Conservation (phyloP, 2,888 invertebrate genomes). For the Zonitis immaculata region DNA sequence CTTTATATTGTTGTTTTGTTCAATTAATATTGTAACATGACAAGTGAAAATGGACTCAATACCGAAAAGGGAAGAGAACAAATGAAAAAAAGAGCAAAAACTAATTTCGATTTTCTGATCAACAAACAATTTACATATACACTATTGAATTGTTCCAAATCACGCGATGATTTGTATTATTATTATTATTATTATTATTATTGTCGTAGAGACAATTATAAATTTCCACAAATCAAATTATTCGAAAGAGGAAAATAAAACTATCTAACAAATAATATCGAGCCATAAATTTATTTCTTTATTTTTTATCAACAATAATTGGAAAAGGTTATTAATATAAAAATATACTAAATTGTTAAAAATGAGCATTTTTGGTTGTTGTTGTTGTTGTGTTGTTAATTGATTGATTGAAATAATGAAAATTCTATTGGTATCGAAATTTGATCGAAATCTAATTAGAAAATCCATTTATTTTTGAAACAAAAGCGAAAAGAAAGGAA, state of each 20-base stretch:
- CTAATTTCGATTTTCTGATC: background rate
- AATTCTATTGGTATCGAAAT: background rate
- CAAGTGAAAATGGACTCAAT: background rate
- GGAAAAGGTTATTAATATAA: slow-evolving; percentile 23
- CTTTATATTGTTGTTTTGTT: too few species aligned
- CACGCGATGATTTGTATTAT: background rate
- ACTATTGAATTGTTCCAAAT: background rate
- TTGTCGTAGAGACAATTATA: background rate
- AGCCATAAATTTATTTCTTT: slow-evolving; percentile 12
- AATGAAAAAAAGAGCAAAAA: background rate
- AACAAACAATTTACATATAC: background rate
- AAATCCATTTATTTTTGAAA: background rate
- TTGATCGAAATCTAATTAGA: slow-evolving; percentile 2
- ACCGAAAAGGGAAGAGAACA: background rate
- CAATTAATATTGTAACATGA: too few species aligned
- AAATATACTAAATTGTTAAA: slow-evolving; percentile 18
- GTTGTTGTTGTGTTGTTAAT: background rate
- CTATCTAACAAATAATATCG: background rate
- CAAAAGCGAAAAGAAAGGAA: background rate
- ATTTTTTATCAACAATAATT: slow-evolving; percentile 16
- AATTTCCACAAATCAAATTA: background rate
- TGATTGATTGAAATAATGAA: background rate
- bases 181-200: background rate
- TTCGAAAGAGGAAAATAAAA: background rate
- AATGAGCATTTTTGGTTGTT: slow-evolving; percentile 20